phyloP scores from a whole-genome alignment of 2,797 vertebrate species.

The Natrix natrix region DNA sequence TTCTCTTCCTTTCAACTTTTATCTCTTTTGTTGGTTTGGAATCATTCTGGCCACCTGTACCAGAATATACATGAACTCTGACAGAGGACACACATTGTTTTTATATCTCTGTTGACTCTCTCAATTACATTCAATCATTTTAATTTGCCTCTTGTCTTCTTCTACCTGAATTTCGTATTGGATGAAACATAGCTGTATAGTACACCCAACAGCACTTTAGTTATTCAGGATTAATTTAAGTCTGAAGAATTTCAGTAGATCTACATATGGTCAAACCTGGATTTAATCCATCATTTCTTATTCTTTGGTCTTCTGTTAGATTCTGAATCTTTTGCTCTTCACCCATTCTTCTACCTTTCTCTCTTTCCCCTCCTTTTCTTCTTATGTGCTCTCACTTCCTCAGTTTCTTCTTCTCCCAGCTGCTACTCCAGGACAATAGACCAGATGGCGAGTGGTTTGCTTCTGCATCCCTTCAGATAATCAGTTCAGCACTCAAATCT shows the following conservation, averaged over 20 bases:
- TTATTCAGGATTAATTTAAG: neutral
- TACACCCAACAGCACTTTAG: neutral
- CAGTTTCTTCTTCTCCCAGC: slow-evolving; percentile 35
- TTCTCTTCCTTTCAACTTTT: neutral
- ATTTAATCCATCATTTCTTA: neutral
- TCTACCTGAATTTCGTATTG: neutral
- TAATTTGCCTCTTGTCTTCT: neutral
- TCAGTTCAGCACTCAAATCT: slow-evolving; percentile 62
- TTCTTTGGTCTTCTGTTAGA: neutral
- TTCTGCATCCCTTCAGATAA: slow-evolving; percentile 67
- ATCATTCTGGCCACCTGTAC: neutral
- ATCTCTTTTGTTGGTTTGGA: neutral
- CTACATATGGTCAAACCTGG: neutral
- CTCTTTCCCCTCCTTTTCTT: slow-evolving; percentile 25
- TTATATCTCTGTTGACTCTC: neutral
- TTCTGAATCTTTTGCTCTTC: neutral
- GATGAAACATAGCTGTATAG: neutral
- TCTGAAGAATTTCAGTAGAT: neutral
- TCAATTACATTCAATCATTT: neutral
- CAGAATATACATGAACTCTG: neutral
- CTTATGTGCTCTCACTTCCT: slow-evolving; percentile 43
- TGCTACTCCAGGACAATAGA: slow-evolving; percentile 73
- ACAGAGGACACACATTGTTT: neutral
- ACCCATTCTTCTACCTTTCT: slow-evolving; percentile 12
- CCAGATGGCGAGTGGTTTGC: slow-evolving; percentile 69